These are phyloP conservation scores for Oncorhynchus mykiss DNA, from an alignment of 2,113 vertebrate genomes.

Conservation along the genomic window DNA sequence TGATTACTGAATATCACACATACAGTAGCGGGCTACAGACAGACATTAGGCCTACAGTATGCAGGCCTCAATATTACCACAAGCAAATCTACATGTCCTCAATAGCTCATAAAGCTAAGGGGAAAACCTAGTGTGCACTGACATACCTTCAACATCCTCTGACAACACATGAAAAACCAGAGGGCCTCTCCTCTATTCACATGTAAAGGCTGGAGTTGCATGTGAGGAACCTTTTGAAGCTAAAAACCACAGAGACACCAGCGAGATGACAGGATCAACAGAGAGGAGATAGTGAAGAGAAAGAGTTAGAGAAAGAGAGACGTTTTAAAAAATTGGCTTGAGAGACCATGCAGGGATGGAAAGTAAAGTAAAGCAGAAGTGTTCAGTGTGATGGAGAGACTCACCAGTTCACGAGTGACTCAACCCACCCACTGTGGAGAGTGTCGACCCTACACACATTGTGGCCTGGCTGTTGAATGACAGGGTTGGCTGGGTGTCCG, in stretches of 20 bases:
- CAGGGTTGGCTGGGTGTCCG: constrained; percentile 50
- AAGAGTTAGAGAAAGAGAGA: constrained; percentile 4
- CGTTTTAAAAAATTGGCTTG: background rate
- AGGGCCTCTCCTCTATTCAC: constrained; percentile 28
- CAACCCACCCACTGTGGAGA: constrained; percentile 35
- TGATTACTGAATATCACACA: background rate
- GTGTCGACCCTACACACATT: constrained; percentile 36
- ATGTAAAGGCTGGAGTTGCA: constrained; percentile 9
- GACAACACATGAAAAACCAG: constrained; percentile 35
- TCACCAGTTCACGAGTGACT: constrained; percentile 56
- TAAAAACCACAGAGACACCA: constrained; percentile 18
- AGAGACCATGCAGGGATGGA: constrained; percentile 19
- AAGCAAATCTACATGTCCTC: constrained; percentile 1
- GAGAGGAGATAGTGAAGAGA: constrained; percentile 9
- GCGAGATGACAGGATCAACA: constrained; percentile 6
- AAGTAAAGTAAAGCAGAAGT: constrained; percentile 24
- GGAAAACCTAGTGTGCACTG: constrained; percentile 56
- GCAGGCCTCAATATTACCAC: background rate
- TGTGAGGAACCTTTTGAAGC: constrained; percentile 15
- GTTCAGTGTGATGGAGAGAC: constrained; percentile 38
- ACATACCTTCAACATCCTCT: constrained; percentile 59
- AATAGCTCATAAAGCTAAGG: constrained; percentile 22
- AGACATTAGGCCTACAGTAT: background rate
- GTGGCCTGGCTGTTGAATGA: constrained; percentile 59
- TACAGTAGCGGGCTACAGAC: background rate